These are phyloP conservation scores for Lasiurus borealis DNA, from an alignment of 2,113 vertebrate species.

Conservation along the genomic window DNA sequence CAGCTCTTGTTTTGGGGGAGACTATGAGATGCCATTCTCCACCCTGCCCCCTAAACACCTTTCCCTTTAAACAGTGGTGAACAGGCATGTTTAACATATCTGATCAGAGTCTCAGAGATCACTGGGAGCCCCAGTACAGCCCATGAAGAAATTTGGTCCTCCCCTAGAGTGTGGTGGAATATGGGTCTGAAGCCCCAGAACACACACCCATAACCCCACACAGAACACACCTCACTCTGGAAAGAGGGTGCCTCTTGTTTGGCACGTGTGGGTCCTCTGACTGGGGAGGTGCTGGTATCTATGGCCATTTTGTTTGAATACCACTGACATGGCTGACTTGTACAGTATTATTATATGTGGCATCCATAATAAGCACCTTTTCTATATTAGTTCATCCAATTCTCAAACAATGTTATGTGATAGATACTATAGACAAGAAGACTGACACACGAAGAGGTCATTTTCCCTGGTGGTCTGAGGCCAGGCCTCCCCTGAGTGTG, in stretches of 20 bases:
- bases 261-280: rapidly evolving
- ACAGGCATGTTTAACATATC: neutral
- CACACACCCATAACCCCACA: rapidly evolving
- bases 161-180: neutral
- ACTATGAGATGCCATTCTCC: neutral
- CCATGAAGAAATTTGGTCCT: too few species aligned
- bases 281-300: too few species aligned
- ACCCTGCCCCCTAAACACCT: neutral
- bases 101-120: neutral
- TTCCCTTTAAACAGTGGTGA: neutral
- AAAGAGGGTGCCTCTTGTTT: neutral
- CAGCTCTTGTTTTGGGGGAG: neutral
- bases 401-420: neutral
- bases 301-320: neutral
- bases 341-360: rapidly evolving
- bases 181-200: neutral
- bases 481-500: neutral
- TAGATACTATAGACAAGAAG: neutral
- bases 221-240: neutral
- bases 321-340: neutral
- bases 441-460: neutral
- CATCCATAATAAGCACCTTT: neutral
- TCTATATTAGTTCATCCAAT: neutral
- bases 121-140: neutral
- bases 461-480: neutral